These are phyloP conservation scores for Hemicordylus capensis DNA, from an alignment of 2,113 vertebrate species.

Conservation along the genomic window DNA sequence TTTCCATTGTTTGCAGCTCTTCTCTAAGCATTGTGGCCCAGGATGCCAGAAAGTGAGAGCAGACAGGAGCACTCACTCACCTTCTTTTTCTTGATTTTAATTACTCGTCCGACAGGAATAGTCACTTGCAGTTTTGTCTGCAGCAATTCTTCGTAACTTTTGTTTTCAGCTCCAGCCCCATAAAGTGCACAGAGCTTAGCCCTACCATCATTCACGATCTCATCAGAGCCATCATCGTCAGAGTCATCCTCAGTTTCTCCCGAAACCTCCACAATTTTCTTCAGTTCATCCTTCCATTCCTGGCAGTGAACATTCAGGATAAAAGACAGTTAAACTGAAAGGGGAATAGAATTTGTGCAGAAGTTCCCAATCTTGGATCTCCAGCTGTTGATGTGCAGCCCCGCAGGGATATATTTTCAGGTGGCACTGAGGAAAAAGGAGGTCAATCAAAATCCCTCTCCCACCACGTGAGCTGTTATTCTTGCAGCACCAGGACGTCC, in stretches of 20 bases:
- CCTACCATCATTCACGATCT: not conserved
- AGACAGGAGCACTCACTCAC: not conserved
- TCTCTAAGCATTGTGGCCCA: not conserved
- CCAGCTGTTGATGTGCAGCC: too few species aligned
- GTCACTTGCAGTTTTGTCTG: not conserved
- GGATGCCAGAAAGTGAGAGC: not conserved
- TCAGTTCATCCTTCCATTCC: slow-evolving; percentile 67
- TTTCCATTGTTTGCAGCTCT: too few species aligned
- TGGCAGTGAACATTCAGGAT: slow-evolving; percentile 34
- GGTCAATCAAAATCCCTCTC: too few species aligned
- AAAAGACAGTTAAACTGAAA: too few species aligned
- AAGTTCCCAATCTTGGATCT: too few species aligned
- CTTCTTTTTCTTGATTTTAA: not conserved
- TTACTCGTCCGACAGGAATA: not conserved
- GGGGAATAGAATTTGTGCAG: too few species aligned
- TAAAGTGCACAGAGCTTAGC: not conserved
- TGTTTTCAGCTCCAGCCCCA: not conserved
- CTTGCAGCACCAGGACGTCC: too few species aligned
- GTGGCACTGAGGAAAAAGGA: too few species aligned
- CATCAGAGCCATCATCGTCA: not conserved
- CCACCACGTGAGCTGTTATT: too few species aligned
- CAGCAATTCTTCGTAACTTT: not conserved
- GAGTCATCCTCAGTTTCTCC: not conserved
- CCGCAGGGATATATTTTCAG: too few species aligned
- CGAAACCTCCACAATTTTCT: slow-evolving; percentile 33